Base-by-base conservation (phyloP, 2,797 vertebrate species). In the Sarcoramphus papa region DNA sequence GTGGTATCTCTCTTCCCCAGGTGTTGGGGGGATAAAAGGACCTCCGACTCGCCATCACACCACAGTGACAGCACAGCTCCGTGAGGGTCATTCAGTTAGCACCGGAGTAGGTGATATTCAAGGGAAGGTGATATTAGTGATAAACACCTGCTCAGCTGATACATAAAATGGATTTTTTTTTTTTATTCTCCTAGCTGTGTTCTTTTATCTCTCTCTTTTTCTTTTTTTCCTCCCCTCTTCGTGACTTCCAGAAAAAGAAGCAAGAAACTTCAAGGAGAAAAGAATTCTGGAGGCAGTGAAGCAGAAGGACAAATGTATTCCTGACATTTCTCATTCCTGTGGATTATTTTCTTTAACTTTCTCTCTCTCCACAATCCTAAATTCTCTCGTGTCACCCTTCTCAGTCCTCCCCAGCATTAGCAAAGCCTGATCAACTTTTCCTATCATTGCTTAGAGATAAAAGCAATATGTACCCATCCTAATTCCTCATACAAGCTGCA, bases 251-350 rank as follows among this genome's bases (percentile, higher is more conserved):
- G 88, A 96, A 96, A 96, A 96, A 95, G 93, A 2, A 95, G 88
- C 93, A 84, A 95, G 90, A 95, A 95, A 92, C 85, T 96, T 96
- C 86, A 94, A 95, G 92, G 94, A 89, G 96, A 95, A 92, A 85
- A 92, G 89, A 90, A 92, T 94, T 95, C 92, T 80, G 91, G 89
- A 94, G 88, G 91, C 95, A 93, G 85, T 4, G 78, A 88, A 95
- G 87, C 91, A 92, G 90, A 85, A 94, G 82, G 83, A 78, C 24
- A 1, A 76, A 92, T 20, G 51, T 10, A 77, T 76, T 54, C 59
- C 90, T 95, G 92, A 92, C 95, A 93, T 93, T 82, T 93, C 86
- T 51, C 31, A 6, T 79, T 86, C 69, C 84, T 31, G 37, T 20
- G 70, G 91, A 91, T 83, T 91, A 77, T 90, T 90, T 74, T 56